phyloP scores from a whole-genome alignment of 2,888 invertebrate genomes.

The Seira musarum region DNA sequence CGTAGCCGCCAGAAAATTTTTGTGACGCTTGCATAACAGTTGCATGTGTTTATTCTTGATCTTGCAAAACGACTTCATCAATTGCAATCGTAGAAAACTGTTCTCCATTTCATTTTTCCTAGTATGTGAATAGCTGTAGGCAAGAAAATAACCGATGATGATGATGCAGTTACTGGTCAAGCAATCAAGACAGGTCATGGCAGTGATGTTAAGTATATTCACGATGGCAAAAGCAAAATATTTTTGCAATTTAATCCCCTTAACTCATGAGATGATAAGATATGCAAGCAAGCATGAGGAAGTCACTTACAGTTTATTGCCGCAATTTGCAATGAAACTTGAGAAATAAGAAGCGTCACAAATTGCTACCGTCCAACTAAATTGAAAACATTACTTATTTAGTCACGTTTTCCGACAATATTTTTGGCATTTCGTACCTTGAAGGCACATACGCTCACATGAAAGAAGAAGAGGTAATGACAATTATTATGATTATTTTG shows the following conservation, averaged over 20 bases:
- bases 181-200: slow-evolving; percentile 9
- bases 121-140: neutral
- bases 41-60: neutral
- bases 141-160: neutral
- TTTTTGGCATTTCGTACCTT: neutral
- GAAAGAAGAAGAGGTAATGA: neutral
- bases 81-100: neutral
- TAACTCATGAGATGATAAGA: neutral
- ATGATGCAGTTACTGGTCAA: neutral
- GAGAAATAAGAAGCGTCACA: neutral
- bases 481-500: slow-evolving; percentile 13
- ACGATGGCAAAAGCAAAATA: too few relatives aligned
- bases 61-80: slow-evolving; percentile 16
- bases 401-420: slow-evolving; percentile 1
- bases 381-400: slow-evolving; percentile 13
- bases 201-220: too few relatives aligned
- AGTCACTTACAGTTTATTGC: too few relatives aligned
- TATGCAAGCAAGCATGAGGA: too few relatives aligned
- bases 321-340: neutral
- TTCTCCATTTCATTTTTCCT: slow-evolving; percentile 1
- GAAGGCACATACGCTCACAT: neutral
- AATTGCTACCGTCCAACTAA: neutral
- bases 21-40: neutral
- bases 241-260: too few relatives aligned
- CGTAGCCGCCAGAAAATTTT: neutral